Evolutionary conservation across 2,888 invertebrate species (phyloP), one percentile per base, ranked within the genome.

Genomic region (Tenthredo notha): DNA sequence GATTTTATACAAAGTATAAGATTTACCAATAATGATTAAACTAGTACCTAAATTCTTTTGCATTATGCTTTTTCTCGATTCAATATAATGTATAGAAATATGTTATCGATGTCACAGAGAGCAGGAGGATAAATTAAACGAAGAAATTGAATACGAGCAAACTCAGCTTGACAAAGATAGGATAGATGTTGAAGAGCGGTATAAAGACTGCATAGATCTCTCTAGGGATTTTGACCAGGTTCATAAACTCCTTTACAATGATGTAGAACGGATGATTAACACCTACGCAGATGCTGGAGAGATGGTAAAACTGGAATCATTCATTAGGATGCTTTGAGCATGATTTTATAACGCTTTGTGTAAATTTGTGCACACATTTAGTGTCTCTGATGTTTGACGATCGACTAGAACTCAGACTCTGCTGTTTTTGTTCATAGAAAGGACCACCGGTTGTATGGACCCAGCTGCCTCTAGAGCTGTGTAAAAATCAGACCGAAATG

Each of bases 401-500:
- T n/a, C 6, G 9, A n/a, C n/a, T 58, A 58, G n/a, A 58, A 9
- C 7, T 58, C 5, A 9, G 18, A 18, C 58, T 58, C n/a, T 3
- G 18, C 58, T n/a, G 10, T 61, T 33, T 84, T 50, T 15, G 80
- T 85, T 85, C 85, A 25, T 77, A 92, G 92, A 91, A 91, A 90
- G 90, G 88, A 37, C 65, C 86, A 9, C 86, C 89, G n/a, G 86
- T 90, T n/a, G 85, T 91, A 3, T 93, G 92, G 92, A 90, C 90
- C 1, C 92, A 93, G 87, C 88, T 93, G 88, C 92, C 92, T 47
- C 84, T 92, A 15, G 91, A 93, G 75, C 85, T 89, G 15, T 92
- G 91, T 61, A 87, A 90, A 40, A 93, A 91, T 85, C 91, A 92
- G 85, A 87, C 92, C 70, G 90, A 92, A 85, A 88, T 91, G 15